Evolutionary conservation across 1,140 invertebrate species (phyloP), one percentile per base, ranked within the genome.

Genomic region (Thaumetopoea pityocampa): DNA sequence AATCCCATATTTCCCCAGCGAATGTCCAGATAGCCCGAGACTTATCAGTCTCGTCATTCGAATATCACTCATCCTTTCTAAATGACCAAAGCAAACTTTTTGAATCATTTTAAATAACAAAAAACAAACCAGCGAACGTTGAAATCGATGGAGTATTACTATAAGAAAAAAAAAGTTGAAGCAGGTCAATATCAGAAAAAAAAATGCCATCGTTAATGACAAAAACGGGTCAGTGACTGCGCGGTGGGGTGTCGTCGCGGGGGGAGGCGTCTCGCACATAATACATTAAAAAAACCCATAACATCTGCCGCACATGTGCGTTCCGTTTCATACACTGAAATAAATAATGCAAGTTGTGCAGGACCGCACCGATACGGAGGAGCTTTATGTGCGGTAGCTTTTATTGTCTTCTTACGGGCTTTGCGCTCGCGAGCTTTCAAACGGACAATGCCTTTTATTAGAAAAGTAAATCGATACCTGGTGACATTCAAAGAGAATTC

Each of bases 261-360:
- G 60, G 62, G 63, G 47, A 64, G 56, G 55, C 60, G 63, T 53
- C 62, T 40, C 48, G 51, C 57, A 80, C n/a, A 74, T 79, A 80
- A 76, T 63, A 79, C 67, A 73, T 74, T 71, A 80, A 79, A 79
- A 65, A 54, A 70, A 64, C 70, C 78, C 74, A 59, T 55, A 77
- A 77, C 79, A 83, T 83, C 79, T 83, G 76, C 72, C 60, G 54
- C 67, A 67, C 79, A 83, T 79, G 67, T 83, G 79, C 68, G 60
- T 62, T 67, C 37, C 61, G 61, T 65, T 73, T 62, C 61, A 67
- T 66, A 67, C 56, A 51, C n/a, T n/a, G n/a, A n/a, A 42, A 56
- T 53, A 52, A 70, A 82, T 76, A 82, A 83, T 80, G 73, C 76
- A 73, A 71, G 68, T 69, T 51, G 67, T 64, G 61, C 67, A 46